phyloP scores from a whole-genome alignment of 2,888 invertebrate genomes.

The Hypomecis atomaria region DNA sequence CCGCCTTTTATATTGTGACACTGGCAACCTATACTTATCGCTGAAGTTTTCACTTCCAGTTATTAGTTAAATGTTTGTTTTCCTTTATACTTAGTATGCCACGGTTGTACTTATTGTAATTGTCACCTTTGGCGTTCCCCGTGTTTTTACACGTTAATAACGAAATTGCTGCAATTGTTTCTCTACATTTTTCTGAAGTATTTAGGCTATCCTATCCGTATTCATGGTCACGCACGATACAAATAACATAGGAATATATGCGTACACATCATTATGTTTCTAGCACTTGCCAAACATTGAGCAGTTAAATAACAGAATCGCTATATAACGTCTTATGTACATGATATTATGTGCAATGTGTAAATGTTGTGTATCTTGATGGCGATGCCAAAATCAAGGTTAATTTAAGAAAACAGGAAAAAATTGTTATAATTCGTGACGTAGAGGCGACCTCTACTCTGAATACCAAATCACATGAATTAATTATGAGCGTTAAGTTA shows the following conservation, averaged over 20 bases:
- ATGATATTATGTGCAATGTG: not conserved
- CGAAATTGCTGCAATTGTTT: not conserved
- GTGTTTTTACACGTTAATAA: not conserved
- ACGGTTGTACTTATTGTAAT: not conserved
- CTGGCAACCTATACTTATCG: conserved; percentile 17
- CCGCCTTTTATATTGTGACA: conserved; percentile 1
- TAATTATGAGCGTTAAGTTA: not conserved
- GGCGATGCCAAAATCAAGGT: conserved; percentile 16
- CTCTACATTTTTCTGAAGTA: not conserved
- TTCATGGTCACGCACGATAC: not conserved
- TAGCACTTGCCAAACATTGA: too few relatives aligned
- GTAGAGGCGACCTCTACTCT: conserved; percentile 10
- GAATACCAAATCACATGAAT: conserved; percentile 19
- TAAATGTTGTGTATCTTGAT: not conserved
- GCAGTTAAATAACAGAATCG: too few relatives aligned
- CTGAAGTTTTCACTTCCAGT: conserved; percentile 11
- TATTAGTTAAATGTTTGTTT: conserved; percentile 10
- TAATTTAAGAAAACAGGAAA: conserved; percentile 21
- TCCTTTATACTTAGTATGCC: not conserved
- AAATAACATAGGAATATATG: too few relatives aligned
- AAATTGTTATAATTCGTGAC: conserved; percentile 2
- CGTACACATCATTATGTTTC: too few relatives aligned
- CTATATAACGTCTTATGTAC: too few relatives aligned
- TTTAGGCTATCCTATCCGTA: not conserved
- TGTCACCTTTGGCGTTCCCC: not conserved